Conservation (phyloP, 2,888 invertebrate species). For the Thelaira solivaga region DNA sequence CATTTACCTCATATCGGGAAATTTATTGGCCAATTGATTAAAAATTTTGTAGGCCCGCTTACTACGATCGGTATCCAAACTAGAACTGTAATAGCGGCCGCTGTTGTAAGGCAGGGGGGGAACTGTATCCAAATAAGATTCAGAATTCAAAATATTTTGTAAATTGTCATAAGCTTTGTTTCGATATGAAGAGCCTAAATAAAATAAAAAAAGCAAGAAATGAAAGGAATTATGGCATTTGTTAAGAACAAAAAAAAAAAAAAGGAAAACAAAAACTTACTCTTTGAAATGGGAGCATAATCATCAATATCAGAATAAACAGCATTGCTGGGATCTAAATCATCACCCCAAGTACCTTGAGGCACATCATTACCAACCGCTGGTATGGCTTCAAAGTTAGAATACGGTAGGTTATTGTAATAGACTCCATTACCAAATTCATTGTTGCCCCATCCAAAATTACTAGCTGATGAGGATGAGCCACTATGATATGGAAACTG, state of each 20-base stretch:
- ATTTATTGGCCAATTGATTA: slow-evolving; percentile 69
- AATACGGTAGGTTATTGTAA: slow-evolving; percentile 64
- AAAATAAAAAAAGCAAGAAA: neutral
- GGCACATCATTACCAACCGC: slow-evolving; percentile 66
- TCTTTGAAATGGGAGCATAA: slow-evolving; percentile 71
- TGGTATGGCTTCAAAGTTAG: slow-evolving; percentile 35
- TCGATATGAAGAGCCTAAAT: slow-evolving; percentile 66
- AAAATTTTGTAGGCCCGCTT: slow-evolving; percentile 73
- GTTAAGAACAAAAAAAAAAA: no score
- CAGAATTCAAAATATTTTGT: slow-evolving; percentile 75
- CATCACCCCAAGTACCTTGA: slow-evolving; percentile 74
- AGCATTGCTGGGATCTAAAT: slow-evolving; percentile 71
- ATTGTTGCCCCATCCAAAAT: slow-evolving; percentile 14
- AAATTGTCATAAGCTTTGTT: slow-evolving; percentile 76
- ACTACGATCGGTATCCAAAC: slow-evolving; percentile 71
- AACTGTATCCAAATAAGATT: slow-evolving; percentile 74
- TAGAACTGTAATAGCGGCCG: slow-evolving; percentile 71
- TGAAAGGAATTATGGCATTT: neutral
- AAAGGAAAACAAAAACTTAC: slow-evolving; percentile 53
- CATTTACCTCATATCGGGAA: slow-evolving; percentile 73
- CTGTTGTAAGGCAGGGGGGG: slow-evolving; percentile 72
- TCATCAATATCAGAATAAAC: slow-evolving; percentile 73
- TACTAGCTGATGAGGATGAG: neutral
- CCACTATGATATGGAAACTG: slow-evolving; percentile 58
- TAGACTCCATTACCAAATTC: slow-evolving; percentile 38